phyloP scores from a whole-genome alignment of 2,113 vertebrate genomes.

The Entelurus aequoreus region DNA sequence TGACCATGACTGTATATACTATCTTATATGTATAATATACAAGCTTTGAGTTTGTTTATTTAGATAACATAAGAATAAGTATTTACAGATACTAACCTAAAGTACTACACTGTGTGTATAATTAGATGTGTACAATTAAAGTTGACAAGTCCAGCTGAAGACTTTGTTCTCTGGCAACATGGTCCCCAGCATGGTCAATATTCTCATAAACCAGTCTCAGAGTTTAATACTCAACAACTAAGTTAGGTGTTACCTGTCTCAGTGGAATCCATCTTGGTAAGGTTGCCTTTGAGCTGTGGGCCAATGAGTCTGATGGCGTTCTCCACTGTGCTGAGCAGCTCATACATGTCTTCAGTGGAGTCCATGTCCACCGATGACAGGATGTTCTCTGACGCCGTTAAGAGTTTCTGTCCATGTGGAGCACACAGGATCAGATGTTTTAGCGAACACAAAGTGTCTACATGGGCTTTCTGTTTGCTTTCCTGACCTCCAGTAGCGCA shows the following conservation, averaged over 20 bases:
- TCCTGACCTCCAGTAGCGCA: constrained; percentile 60
- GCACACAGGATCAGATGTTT: neutral
- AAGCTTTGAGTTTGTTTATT: no score
- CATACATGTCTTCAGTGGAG: constrained; percentile 24
- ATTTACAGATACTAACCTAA: no score
- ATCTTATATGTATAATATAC: no score
- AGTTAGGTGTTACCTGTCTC: constrained; percentile 47
- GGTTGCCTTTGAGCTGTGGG: constrained; percentile 59
- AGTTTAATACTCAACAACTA: no score
- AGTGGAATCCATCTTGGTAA: constrained; percentile 42
- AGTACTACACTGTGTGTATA: no score
- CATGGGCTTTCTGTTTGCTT: constrained; percentile 23
- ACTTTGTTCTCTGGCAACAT: no score
- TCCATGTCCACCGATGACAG: constrained; percentile 25
- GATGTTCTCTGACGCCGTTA: constrained; percentile 38
- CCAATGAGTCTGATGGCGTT: constrained; percentile 61
- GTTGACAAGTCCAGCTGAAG: no score
- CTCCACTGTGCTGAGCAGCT: constrained; percentile 58
- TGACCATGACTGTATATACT: no score
- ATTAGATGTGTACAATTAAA: no score
- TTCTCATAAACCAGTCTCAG: no score
- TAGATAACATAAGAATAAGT: no score
- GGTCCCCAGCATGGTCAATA: no score
- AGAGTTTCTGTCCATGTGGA: constrained; percentile 49
- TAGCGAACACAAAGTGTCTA: neutral